Evolutionary conservation across 2,797 vertebrate species (phyloP).

Genomic region (Pseudochirops cupreus): DNA sequence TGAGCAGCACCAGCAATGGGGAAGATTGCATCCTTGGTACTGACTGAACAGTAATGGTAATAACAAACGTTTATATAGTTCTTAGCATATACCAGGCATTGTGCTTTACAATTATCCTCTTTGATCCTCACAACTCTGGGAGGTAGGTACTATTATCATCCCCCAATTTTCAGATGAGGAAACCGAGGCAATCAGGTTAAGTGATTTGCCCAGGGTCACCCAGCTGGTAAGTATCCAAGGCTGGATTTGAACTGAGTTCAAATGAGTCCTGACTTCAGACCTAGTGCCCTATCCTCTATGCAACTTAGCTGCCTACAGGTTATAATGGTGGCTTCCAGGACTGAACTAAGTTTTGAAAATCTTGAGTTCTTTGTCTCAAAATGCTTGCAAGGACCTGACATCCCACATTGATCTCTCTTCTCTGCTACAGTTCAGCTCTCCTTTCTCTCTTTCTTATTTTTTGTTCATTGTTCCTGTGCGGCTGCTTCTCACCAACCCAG

Average conservation of each 20-base stretch:
- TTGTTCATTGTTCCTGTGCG: not conserved
- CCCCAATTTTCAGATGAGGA: not conserved
- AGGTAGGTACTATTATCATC: not conserved
- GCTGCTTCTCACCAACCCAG: not conserved
- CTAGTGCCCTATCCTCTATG: not conserved
- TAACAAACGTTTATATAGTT: not conserved
- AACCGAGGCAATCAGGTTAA: not conserved
- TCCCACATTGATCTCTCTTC: not conserved
- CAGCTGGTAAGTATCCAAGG: not conserved
- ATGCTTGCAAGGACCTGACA: not conserved
- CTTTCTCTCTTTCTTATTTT: not conserved
- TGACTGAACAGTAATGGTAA: not conserved
- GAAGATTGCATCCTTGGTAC: not conserved
- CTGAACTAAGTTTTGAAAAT: not conserved
- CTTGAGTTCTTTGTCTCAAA: not conserved
- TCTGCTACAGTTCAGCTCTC: not conserved
- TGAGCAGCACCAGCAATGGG: not conserved
- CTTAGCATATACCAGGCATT: not conserved
- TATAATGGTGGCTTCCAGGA: not conserved
- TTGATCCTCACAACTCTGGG: not conserved
- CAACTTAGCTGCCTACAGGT: not conserved
- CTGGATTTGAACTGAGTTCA: not conserved
- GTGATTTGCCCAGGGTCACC: not conserved
- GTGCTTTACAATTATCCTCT: not conserved
- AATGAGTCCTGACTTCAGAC: not conserved